These are phyloP conservation scores for Procapra przewalskii DNA, from an alignment of 2,113 vertebrate genomes.

Conservation along the genomic window DNA sequence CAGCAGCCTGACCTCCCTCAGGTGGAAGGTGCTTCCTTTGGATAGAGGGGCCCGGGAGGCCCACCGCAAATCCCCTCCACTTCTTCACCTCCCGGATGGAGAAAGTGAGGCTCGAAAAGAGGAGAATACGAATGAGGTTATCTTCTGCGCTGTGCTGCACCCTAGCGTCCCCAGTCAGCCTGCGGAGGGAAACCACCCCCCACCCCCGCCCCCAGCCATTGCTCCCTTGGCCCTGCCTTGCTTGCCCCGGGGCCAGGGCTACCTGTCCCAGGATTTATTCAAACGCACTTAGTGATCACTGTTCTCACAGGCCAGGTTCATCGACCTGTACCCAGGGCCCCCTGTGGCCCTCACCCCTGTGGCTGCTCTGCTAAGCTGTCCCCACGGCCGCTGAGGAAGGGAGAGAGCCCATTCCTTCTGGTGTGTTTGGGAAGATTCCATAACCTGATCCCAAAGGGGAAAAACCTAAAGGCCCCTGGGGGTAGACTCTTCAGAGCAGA, in stretches of 20 bases:
- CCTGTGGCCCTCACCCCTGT: background rate
- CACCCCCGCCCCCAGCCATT: fast-evolving
- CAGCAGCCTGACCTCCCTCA: background rate
- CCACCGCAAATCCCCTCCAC: background rate
- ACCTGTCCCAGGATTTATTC: background rate
- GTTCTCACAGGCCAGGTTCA: background rate
- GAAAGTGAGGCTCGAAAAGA: background rate
- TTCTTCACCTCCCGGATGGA: background rate
- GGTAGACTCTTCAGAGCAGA: background rate
- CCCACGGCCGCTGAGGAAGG: fast-evolving
- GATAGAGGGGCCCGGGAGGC: background rate
- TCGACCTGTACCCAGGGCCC: background rate
- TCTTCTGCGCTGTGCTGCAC: background rate
- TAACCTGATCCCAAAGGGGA: background rate
- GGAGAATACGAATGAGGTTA: fast-evolving
- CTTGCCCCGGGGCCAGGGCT: too few species aligned
- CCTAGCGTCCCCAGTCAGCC: background rate
- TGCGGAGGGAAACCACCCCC: background rate
- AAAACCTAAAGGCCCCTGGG: too few species aligned
- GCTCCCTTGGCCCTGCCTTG: background rate
- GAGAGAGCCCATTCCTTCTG: background rate
- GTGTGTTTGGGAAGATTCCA: background rate
- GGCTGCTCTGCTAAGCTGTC: background rate
- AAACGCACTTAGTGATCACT: background rate
- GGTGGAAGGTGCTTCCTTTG: fast-evolving